Conservation (phyloP, 1,140 invertebrate species). For the Limonius californicus region DNA sequence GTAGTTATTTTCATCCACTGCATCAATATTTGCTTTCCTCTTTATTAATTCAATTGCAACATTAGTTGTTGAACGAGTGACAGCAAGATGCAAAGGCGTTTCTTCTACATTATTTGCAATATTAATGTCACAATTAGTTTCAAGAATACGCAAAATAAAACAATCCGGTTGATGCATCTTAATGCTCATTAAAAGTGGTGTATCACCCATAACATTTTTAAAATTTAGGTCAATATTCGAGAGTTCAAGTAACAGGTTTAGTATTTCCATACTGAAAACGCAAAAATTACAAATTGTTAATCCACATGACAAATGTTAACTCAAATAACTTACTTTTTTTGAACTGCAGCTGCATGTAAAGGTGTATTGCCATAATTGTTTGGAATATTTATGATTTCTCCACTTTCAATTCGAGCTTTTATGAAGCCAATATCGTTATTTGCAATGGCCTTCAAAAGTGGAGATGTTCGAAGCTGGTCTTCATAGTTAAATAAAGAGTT, state of each 20-base stretch:
- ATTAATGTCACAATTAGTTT: not conserved
- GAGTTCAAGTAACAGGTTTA: not conserved
- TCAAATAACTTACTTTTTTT: too few species aligned
- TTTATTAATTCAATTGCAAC: not conserved
- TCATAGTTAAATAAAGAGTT: too few species aligned
- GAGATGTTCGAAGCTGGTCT: too few species aligned
- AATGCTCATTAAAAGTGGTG: constrained; percentile 8
- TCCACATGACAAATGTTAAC: too few species aligned
- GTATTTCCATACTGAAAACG: not conserved
- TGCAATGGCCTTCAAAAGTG: too few species aligned
- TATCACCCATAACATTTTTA: not conserved
- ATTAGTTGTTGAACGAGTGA: not conserved
- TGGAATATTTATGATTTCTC: too few species aligned
- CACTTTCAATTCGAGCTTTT: too few species aligned
- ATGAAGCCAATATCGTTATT: too few species aligned
- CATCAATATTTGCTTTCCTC: constrained; percentile 4
- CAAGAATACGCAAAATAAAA: constrained; percentile 1
- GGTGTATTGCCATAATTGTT: too few species aligned
- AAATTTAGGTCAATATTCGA: not conserved
- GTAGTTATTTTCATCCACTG: not conserved
- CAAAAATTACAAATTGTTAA: too few species aligned
- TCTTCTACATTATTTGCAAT: not conserved
- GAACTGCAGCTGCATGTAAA: too few species aligned
- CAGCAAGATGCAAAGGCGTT: constrained; percentile 17
- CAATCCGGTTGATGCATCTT: not conserved